A percentile compares a stretch with the other conserved stretches of the same genome.
phyloP scores from a whole-genome alignment of 2,113 vertebrate genomes.

The Pseudorasbora parva region DNA sequence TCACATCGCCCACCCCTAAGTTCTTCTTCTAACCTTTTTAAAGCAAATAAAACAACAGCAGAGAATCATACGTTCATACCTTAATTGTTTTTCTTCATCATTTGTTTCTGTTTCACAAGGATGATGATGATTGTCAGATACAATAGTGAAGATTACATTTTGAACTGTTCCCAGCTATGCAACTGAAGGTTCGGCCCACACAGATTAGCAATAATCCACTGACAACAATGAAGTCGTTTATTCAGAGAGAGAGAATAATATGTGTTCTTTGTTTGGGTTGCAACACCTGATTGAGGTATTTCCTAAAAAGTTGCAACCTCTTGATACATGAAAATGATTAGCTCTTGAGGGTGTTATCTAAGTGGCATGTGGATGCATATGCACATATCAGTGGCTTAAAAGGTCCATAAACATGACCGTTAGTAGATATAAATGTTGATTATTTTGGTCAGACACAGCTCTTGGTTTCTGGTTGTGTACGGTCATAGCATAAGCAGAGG shows the following conservation, averaged over 20 bases:
- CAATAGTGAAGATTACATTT: background rate
- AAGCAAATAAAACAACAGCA: too few relatives aligned
- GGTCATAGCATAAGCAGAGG: background rate
- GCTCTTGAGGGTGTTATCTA: background rate
- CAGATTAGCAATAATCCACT: constrained; percentile 11
- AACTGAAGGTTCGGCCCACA: background rate
- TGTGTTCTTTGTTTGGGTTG: background rate
- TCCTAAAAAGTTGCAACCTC: background rate
- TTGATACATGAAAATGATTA: background rate
- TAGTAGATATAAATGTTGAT: constrained; percentile 2
- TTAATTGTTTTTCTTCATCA: background rate
- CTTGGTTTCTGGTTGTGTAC: background rate
- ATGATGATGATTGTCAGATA: background rate
- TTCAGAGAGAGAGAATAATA: background rate
- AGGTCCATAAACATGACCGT: background rate
- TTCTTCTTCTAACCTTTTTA: too few relatives aligned
- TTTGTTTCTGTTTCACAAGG: background rate
- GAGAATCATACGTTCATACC: too few relatives aligned
- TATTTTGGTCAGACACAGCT: background rate
- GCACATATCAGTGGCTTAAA: background rate
- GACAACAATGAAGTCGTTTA: constrained; percentile 8
- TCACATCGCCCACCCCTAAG: too few relatives aligned
- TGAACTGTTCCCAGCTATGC: background rate
- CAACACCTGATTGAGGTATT: background rate
- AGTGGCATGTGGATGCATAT: background rate